Conservation (phyloP, 2,888 invertebrate genomes). For the Barypeithes pellucidus region DNA sequence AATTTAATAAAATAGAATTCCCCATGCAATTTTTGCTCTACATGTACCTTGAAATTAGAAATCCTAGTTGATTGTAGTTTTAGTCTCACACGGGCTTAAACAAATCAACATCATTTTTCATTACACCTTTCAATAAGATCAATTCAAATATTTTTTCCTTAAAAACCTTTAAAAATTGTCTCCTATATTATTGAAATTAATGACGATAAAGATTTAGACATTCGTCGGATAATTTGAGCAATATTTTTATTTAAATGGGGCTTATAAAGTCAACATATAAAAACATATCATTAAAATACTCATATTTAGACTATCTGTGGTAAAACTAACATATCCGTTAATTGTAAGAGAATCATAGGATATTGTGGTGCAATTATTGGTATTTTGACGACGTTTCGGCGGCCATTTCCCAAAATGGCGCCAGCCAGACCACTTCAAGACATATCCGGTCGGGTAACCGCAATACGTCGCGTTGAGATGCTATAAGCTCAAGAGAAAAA, state of each 20-base stretch:
- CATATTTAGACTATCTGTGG: conserved; percentile 59
- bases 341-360: conserved; percentile 27
- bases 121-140: conserved; percentile 3
- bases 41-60: conserved; percentile 63
- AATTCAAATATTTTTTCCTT: not conserved
- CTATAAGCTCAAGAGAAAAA: conserved; percentile 60
- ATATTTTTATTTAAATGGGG: conserved; percentile 44
- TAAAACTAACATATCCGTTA: conserved; percentile 60
- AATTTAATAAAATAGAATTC: conserved; percentile 47
- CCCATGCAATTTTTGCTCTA: conserved; percentile 64
- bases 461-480: conserved; percentile 68
- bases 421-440: conserved; percentile 71
- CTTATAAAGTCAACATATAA: conserved; percentile 45
- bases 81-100: conserved; percentile 30
- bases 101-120: conserved; percentile 40
- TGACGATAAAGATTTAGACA: not conserved
- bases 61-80: conserved; percentile 26
- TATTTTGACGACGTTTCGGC: conserved; percentile 68
- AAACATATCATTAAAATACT: conserved; percentile 59
- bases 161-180: not conserved
- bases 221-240: conserved; percentile 41
- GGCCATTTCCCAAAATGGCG: conserved; percentile 60
- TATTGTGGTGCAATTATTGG: conserved; percentile 58
- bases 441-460: conserved; percentile 68
- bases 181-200: not conserved